Conservation (phyloP, 2,797 vertebrate species). For the Chiropotes sagulatus region DNA sequence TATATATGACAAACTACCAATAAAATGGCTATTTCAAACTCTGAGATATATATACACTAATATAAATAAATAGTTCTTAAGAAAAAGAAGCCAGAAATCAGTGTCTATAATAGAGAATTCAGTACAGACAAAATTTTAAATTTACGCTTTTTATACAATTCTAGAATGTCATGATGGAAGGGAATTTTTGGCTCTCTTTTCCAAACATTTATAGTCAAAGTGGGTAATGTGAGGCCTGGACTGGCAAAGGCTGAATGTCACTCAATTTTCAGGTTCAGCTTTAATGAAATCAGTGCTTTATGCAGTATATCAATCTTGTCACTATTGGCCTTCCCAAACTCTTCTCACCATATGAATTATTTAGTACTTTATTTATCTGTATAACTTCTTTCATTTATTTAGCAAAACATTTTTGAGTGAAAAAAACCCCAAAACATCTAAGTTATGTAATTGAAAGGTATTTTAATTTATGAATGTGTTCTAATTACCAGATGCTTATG, state of each 20-base stretch:
- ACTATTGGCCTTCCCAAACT: not conserved
- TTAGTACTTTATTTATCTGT: not conserved
- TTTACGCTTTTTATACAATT: not conserved
- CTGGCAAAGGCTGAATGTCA: not conserved
- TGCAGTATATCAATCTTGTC: not conserved
- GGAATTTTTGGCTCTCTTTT: not conserved
- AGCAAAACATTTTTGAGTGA: not conserved
- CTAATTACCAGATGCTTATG: conserved; percentile 85
- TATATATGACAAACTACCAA: no score
- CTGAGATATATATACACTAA: not conserved
- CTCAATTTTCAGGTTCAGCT: not conserved
- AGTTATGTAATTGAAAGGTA: conserved; percentile 79
- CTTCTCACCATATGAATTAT: not conserved
- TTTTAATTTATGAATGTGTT: conserved; percentile 83
- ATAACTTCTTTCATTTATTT: not conserved
- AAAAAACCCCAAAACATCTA: conserved; percentile 53
- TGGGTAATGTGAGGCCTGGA: not conserved
- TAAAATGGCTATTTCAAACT: no score
- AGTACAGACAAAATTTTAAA: not conserved
- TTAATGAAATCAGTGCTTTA: not conserved
- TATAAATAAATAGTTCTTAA: not conserved
- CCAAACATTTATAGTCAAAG: not conserved
- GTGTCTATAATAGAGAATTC: not conserved
- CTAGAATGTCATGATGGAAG: not conserved
- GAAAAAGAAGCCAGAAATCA: not conserved